phyloP scores from a whole-genome alignment of 2,797 vertebrate species.

The Varecia variegata region DNA sequence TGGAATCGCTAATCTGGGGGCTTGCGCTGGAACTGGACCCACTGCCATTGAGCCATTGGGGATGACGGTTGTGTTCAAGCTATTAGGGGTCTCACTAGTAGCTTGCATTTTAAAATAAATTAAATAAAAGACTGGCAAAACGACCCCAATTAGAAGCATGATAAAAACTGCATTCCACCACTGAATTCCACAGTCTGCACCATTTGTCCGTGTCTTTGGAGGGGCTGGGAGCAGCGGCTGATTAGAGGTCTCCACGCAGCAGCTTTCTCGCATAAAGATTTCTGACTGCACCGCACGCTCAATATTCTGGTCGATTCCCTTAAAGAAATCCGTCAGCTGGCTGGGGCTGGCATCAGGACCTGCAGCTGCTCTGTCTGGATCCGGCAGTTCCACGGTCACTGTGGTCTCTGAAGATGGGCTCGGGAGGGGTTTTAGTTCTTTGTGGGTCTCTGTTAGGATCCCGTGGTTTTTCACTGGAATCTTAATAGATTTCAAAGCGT shows the following conservation, averaged over 20 bases:
- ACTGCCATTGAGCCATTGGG: constrained; percentile 51
- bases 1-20: background rate
- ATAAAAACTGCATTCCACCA: constrained; percentile 97
- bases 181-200: constrained; percentile 93
- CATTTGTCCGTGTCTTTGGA: constrained; percentile 57
- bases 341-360: background rate
- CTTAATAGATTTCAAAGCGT: constrained; percentile 93
- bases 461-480: constrained; percentile 93
- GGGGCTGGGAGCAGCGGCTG: background rate
- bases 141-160: constrained; percentile 94
- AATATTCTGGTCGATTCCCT: constrained; percentile 90
- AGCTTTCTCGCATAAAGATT: constrained; percentile 65
- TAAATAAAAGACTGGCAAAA: constrained; percentile 94
- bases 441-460: constrained; percentile 86
- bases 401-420: background rate
- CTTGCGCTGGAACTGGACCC: background rate
- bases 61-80: constrained; percentile 66
- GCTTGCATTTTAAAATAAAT: constrained; percentile 94
- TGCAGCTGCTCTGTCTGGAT: background rate
- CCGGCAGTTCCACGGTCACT: constrained; percentile 38
- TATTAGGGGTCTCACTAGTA: constrained; percentile 51
- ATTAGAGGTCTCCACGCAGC: constrained; percentile 24
- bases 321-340: constrained; percentile 89
- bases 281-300: constrained; percentile 88
- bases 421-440: constrained; percentile 70